Conservation (phyloP, 2,113 vertebrate species). For the Triplophysa siluroides region DNA sequence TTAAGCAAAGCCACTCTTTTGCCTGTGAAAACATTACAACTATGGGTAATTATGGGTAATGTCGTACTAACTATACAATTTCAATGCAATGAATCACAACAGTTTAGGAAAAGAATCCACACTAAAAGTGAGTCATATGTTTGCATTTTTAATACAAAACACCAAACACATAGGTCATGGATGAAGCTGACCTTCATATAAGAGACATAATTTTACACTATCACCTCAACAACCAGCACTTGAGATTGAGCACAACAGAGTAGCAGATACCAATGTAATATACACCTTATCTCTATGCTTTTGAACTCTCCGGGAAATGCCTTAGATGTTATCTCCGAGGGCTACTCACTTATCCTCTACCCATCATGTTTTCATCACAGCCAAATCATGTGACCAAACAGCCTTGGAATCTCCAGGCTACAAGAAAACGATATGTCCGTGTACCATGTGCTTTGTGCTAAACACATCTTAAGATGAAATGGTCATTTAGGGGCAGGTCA, state of each 20-base stretch:
- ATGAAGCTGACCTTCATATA: slow-evolving; percentile 14
- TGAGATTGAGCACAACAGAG: slow-evolving; percentile 10
- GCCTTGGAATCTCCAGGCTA: slow-evolving; percentile 49
- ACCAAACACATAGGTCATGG: background rate
- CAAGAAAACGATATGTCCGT: slow-evolving; percentile 11
- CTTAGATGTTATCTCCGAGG: slow-evolving; percentile 1
- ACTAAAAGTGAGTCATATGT: background rate
- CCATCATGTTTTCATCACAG: background rate
- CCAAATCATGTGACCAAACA: slow-evolving; percentile 42
- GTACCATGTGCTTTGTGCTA: slow-evolving; percentile 62
- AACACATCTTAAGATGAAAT: slow-evolving; percentile 73
- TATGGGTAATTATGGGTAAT: background rate
- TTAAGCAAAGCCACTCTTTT: slow-evolving; percentile 94
- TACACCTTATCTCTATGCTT: slow-evolving; percentile 20
- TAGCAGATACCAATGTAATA: slow-evolving; percentile 16
- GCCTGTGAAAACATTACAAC: slow-evolving; percentile 72
- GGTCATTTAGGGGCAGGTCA: slow-evolving; percentile 41
- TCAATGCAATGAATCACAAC: too few relatives aligned
- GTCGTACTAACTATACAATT: too few relatives aligned
- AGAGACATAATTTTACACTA: background rate
- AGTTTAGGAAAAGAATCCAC: background rate
- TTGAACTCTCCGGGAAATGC: slow-evolving; percentile 17
- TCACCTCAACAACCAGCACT: background rate
- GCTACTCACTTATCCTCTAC: slow-evolving; percentile 11
- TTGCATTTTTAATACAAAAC: background rate